Conservation (phyloP, 2,113 vertebrate genomes). For the Tetraodon nigroviridis region DNA sequence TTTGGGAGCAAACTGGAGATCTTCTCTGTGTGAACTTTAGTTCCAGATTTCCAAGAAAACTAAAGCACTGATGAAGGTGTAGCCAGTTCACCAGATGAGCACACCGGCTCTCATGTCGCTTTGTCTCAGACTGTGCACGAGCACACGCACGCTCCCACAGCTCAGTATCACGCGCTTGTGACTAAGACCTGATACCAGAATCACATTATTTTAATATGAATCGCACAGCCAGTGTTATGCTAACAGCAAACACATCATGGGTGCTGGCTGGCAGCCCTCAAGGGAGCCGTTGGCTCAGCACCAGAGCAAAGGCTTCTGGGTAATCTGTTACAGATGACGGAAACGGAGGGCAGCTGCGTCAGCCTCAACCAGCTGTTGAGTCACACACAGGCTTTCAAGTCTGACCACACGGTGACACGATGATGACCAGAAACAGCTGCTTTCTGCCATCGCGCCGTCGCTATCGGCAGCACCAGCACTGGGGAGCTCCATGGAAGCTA, state of each 20-base stretch:
- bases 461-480: no score
- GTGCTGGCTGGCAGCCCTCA: slow-evolving; percentile 18
- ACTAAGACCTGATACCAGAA: slow-evolving; percentile 41
- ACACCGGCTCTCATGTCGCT: slow-evolving; percentile 18
- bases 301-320: slow-evolving; percentile 41
- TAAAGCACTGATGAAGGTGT: background rate
- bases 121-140: background rate
- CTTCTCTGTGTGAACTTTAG: background rate
- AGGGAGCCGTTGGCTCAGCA: slow-evolving; percentile 27
- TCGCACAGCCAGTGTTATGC: slow-evolving; percentile 12
- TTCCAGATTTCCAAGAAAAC: background rate
- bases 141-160: slow-evolving; percentile 10
- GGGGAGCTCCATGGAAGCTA: no score
- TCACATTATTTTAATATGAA: slow-evolving; percentile 35
- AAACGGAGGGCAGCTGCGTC: slow-evolving; percentile 39
- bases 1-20: no score
- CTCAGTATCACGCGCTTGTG: slow-evolving; percentile 22
- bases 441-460: background rate
- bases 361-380: slow-evolving; percentile 42
- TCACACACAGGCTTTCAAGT: slow-evolving; percentile 39
- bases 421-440: slow-evolving; percentile 35
- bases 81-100: slow-evolving; percentile 2
- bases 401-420: slow-evolving; percentile 23
- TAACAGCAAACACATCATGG: slow-evolving; percentile 43
- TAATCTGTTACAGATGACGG: slow-evolving; percentile 55